Evolutionary conservation across 2,113 vertebrate species (phyloP).

Genomic region (Zapus hudsonius): DNA sequence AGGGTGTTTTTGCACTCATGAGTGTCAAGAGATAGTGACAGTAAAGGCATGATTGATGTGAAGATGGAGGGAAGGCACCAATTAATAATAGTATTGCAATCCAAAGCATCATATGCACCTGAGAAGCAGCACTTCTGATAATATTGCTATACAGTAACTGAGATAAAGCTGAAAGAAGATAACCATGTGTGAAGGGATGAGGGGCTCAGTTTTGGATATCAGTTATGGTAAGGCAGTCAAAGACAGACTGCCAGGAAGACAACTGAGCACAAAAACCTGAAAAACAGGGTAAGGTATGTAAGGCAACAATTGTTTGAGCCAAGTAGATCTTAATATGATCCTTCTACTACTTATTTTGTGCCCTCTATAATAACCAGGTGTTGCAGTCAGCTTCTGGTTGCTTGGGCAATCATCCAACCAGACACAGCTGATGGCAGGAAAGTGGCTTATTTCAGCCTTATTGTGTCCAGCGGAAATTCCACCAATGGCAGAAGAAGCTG

Average conservation of each 20-base stretch:
- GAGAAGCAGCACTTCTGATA: not conserved
- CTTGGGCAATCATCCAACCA: too few relatives aligned
- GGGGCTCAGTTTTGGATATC: not conserved
- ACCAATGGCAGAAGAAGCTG: too few relatives aligned
- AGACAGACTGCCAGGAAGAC: not conserved
- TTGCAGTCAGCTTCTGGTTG: too few relatives aligned
- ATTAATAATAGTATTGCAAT: not conserved
- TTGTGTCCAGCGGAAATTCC: too few relatives aligned
- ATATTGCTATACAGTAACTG: not conserved
- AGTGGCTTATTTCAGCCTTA: too few relatives aligned
- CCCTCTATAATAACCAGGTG: not conserved
- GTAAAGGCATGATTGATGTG: not conserved
- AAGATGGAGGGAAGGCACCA: not conserved
- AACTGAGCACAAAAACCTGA: not conserved
- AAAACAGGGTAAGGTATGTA: not conserved
- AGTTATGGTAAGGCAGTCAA: not conserved
- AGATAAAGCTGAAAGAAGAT: not conserved
- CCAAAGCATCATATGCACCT: not conserved
- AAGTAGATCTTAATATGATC: too few relatives aligned
- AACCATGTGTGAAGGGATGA: too few relatives aligned
- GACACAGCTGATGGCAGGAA: too few relatives aligned
- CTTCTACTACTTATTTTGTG: not conserved
- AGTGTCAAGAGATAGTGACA: not conserved
- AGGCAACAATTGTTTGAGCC: not conserved
- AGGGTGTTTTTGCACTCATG: not conserved